Evolutionary conservation across 2,888 invertebrate genomes (phyloP).

Genomic region (Drosophila niveifrons): DNA sequence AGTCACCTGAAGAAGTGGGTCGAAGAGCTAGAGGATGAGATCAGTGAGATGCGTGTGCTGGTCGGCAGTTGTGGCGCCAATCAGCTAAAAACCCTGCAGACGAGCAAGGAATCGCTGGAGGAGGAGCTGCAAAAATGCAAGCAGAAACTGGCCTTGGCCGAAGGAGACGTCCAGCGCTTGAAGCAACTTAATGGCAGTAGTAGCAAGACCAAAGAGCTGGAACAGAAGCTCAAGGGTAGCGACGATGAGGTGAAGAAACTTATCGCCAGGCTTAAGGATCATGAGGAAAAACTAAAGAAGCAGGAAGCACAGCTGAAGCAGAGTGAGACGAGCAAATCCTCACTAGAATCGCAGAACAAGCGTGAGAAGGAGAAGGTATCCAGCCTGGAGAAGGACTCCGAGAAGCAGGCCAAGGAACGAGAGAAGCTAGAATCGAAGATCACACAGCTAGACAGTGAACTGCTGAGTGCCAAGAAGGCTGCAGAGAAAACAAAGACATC

Average conservation of each 20-base stretch:
- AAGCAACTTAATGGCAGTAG: constrained; percentile 83
- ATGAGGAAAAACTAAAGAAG: constrained; percentile 86
- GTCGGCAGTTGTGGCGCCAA: constrained; percentile 84
- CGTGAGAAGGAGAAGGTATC: constrained; percentile 85
- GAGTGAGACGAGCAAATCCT: constrained; percentile 85
- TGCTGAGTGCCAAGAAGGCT: constrained; percentile 87
- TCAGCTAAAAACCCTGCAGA: constrained; percentile 87
- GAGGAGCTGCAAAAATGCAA: constrained; percentile 89
- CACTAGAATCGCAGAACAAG: constrained; percentile 86
- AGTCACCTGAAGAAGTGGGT: constrained; percentile 90
- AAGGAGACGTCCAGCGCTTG: constrained; percentile 82
- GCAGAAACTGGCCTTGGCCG: constrained; percentile 89
- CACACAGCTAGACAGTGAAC: constrained; percentile 87
- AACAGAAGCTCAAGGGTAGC: constrained; percentile 89
- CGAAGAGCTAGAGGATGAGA: constrained; percentile 94
- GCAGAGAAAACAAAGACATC: constrained; percentile 89
- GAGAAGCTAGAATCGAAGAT: constrained; percentile 89
- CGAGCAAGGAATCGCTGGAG: constrained; percentile 88
- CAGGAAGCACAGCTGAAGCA: constrained; percentile 86
- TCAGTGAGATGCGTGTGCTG: constrained; percentile 86
- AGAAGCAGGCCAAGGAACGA: constrained; percentile 88
- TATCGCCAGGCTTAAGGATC: constrained; percentile 86
- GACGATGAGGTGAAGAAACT: constrained; percentile 89
- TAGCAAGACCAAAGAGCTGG: constrained; percentile 88
- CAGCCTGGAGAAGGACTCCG: constrained; percentile 88